phyloP scores from a whole-genome alignment of 2,113 vertebrate species.

The Psephotus haematonotus region DNA sequence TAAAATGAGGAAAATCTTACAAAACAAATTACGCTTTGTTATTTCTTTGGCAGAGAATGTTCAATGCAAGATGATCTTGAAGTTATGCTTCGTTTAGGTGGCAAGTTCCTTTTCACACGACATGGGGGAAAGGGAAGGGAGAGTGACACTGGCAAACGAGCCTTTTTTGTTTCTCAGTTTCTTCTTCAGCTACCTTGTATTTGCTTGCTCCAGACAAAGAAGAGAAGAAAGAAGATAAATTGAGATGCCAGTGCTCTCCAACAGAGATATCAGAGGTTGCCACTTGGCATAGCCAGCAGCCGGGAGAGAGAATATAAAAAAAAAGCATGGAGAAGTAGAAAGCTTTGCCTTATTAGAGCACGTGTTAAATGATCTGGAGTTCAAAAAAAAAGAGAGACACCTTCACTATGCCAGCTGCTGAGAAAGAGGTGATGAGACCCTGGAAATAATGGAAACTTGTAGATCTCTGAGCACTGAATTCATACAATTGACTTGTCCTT shows the following conservation, averaged over 20 bases:
- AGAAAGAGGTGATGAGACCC: not conserved
- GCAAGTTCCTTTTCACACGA: not conserved
- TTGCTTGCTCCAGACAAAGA: not conserved
- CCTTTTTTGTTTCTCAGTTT: not conserved
- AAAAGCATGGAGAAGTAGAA: not conserved
- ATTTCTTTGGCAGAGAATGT: not conserved
- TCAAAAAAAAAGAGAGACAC: not conserved
- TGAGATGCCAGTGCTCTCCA: not conserved
- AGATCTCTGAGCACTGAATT: not conserved
- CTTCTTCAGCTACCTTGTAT: not conserved
- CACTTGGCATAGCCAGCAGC: not conserved
- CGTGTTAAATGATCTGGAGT: not conserved
- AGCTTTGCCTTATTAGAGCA: not conserved
- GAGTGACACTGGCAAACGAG: not conserved
- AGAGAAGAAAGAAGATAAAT: not conserved
- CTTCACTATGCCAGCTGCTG: not conserved
- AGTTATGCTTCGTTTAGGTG: not conserved
- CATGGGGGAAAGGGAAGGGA: not conserved
- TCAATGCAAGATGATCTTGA: not conserved
- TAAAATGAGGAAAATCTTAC: not conserved
- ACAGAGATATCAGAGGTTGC: not conserved
- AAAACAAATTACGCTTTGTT: not conserved
- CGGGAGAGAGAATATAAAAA: not conserved
- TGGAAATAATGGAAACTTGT: not conserved
- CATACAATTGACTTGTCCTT: not conserved